Conservation (phyloP, 2,888 invertebrate genomes). For the Nycteola revayana region DNA sequence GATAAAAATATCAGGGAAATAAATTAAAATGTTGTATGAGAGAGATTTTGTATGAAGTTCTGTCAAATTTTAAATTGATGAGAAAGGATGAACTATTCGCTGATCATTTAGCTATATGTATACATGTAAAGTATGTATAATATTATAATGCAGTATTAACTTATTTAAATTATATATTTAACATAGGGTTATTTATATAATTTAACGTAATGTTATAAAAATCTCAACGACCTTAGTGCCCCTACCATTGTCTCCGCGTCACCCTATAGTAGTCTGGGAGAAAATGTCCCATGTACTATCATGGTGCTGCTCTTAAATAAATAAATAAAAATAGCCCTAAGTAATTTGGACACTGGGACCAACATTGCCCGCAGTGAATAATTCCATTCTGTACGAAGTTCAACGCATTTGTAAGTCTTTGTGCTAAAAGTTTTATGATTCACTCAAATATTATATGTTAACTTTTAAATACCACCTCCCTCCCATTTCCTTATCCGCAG, state of each 20-base stretch:
- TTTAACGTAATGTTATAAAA: neutral
- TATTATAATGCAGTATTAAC: neutral
- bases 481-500: slow-evolving; percentile 6
- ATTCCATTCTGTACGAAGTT: neutral
- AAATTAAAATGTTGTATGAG: too few relatives aligned
- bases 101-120: neutral
- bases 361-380: neutral
- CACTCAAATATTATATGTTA: too few relatives aligned
- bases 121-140: neutral
- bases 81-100: neutral
- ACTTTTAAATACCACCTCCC: slow-evolving; percentile 19
- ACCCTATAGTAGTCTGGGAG: neutral
- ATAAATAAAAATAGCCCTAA: neutral
- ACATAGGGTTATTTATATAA: neutral
- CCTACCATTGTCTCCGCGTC: neutral
- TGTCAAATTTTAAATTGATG: neutral
- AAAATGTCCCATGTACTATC: neutral
- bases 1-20: too few relatives aligned
- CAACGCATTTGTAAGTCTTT: neutral
- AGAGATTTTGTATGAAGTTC: neutral
- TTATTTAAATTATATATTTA: neutral
- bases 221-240: neutral
- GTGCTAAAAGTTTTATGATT: neutral
- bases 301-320: neutral
- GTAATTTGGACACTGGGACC: neutral